Conservation (phyloP, 2,797 vertebrate species). For the Pitangus sulphuratus region DNA sequence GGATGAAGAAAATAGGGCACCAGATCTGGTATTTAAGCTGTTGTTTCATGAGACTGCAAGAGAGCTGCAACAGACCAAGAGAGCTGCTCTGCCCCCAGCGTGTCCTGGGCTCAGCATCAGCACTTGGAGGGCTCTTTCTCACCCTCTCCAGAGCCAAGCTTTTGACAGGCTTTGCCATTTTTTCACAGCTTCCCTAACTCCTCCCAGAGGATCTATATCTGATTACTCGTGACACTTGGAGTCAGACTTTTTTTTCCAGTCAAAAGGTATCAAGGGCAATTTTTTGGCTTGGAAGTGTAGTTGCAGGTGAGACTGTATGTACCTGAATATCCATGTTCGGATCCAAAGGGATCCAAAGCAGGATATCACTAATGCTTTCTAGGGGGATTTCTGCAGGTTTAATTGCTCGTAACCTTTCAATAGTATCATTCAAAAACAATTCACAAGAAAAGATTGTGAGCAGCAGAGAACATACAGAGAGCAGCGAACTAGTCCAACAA, state of each 20-base stretch:
- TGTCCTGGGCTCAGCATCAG: neutral
- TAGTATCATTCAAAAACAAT: neutral
- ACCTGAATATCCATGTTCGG: neutral
- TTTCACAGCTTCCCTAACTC: neutral
- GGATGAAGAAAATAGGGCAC: neutral
- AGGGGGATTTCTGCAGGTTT: neutral
- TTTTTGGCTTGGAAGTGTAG: neutral
- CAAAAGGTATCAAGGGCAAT: neutral
- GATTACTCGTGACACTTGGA: neutral
- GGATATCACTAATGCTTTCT: neutral
- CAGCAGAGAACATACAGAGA: neutral
- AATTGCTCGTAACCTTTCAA: neutral
- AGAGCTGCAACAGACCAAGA: neutral
- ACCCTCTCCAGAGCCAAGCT: neutral
- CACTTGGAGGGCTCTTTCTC: neutral
- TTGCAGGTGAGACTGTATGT: neutral
- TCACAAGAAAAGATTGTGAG: neutral
- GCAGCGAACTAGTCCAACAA: neutral
- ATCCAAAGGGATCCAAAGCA: neutral
- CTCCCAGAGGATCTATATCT: neutral
- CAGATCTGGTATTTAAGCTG: neutral
- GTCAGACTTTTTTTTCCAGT: neutral
- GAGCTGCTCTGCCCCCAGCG: rapidly evolving
- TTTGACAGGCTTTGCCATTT: neutral
- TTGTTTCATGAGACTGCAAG: neutral